Evolutionary conservation across 92 coral and sea anemone species (phyloP).

Genomic region (Galaxea fascicularis): DNA sequence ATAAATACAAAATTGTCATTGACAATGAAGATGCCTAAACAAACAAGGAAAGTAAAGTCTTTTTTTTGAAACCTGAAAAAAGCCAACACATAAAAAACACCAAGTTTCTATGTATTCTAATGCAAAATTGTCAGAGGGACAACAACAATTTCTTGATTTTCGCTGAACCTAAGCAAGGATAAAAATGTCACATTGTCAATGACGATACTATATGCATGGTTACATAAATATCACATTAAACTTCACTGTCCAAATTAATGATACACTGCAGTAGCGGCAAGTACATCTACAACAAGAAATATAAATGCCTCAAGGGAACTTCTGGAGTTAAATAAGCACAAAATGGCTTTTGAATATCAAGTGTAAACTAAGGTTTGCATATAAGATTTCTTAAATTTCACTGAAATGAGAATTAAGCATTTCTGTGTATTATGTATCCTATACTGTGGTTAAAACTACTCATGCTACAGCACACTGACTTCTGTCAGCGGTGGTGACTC

Average conservation of each 20-base stretch:
- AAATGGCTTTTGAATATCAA: background rate
- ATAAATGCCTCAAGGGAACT: background rate
- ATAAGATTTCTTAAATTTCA: too few species aligned
- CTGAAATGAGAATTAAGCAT: too few species aligned
- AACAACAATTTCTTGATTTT: background rate
- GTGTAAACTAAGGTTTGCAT: background rate
- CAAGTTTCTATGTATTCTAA: background rate
- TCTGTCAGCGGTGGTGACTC: slow-evolving; percentile 42
- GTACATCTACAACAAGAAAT: background rate
- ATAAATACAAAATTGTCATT: background rate
- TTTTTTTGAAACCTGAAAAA: background rate
- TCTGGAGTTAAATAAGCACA: background rate
- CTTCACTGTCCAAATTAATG: background rate
- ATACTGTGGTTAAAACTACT: background rate
- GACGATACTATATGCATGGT: background rate
- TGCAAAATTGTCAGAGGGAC: background rate
- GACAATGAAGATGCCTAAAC: background rate
- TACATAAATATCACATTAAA: background rate
- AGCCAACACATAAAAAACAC: background rate
- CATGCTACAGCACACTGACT: slow-evolving; percentile 42
- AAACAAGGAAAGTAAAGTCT: background rate
- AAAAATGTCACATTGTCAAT: background rate
- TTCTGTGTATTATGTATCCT: background rate
- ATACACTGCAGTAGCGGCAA: too few species aligned
- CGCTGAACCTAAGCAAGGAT: background rate